phyloP scores from a whole-genome alignment of 1,140 invertebrate species.

The Lepidurus couesii region DNA sequence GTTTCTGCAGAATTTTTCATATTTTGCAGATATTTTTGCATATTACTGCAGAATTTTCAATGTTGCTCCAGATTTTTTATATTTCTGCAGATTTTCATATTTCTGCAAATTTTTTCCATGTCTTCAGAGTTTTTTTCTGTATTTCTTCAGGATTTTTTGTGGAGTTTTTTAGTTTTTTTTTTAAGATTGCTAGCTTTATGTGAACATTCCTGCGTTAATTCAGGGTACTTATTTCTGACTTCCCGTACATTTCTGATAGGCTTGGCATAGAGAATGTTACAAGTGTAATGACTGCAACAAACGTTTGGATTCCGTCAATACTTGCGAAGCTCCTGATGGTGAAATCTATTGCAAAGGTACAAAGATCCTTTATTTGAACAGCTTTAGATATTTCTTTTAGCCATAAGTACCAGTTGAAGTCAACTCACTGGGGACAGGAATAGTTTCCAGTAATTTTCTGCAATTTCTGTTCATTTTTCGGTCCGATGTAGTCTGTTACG shows the following conservation, averaged over 20 bases:
- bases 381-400: background rate
- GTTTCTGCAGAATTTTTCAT: conserved; percentile 16
- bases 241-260: conserved; percentile 44
- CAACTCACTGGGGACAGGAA: no score
- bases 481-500: conserved; percentile 58
- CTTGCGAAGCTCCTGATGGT: conserved; percentile 86
- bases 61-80: conserved; percentile 32
- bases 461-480: conserved; percentile 30
- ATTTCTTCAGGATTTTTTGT: conserved; percentile 30
- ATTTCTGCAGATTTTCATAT: conserved; percentile 29
- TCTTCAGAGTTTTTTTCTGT: conserved; percentile 28
- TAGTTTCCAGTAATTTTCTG: conserved; percentile 35
- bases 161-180: conserved; percentile 28
- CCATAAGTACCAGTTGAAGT: no score
- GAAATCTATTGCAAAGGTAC: conserved; percentile 90
- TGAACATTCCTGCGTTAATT: conserved; percentile 16
- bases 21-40: background rate
- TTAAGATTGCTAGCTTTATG: background rate
- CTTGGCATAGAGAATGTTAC: conserved; percentile 85
- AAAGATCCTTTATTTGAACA: background rate
- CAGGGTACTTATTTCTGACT: background rate
- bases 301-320: conserved; percentile 84
- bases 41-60: conserved; percentile 28
- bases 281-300: conserved; percentile 83
- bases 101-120: conserved; percentile 23